These are phyloP conservation scores for Anthonomus grandis DNA, from an alignment of 1,140 invertebrate species.

Conservation along the genomic window DNA sequence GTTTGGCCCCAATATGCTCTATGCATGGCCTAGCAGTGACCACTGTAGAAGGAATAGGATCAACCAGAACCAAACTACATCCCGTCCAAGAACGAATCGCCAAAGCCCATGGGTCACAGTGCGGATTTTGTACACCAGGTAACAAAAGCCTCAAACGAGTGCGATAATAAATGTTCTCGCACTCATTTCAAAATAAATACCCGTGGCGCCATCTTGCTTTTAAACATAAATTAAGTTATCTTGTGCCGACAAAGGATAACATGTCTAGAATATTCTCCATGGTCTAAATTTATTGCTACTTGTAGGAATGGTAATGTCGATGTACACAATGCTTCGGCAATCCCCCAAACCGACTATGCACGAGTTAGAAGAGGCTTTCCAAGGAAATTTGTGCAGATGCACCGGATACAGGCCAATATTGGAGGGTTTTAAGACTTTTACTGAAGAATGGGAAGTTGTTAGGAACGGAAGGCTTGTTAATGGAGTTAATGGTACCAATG, in stretches of 20 bases:
- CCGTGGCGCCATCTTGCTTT: too few relatives aligned
- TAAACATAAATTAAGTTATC: too few relatives aligned
- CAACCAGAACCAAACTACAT: slow-evolving; percentile 67
- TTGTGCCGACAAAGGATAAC: too few relatives aligned
- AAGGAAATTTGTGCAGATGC: slow-evolving; percentile 88
- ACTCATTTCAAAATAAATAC: too few relatives aligned
- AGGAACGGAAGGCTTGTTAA: slow-evolving; percentile 28
- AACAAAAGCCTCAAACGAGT: background rate
- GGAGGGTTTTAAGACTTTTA: slow-evolving; percentile 81
- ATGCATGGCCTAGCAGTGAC: slow-evolving; percentile 83
- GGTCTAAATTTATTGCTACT: too few relatives aligned
- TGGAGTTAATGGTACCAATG: slow-evolving; percentile 35
- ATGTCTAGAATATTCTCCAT: too few relatives aligned
- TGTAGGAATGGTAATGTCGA: slow-evolving; percentile 84
- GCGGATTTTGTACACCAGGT: slow-evolving; percentile 85
- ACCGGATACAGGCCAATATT: slow-evolving; percentile 89
- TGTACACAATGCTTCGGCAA: slow-evolving; percentile 79
- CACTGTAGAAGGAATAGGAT: slow-evolving; percentile 86
- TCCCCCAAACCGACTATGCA: slow-evolving; percentile 61
- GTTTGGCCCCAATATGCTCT: slow-evolving; percentile 77
- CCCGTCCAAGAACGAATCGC: slow-evolving; percentile 84
- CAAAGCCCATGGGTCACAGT: slow-evolving; percentile 85
- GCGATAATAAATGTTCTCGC: background rate
- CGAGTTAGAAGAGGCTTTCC: slow-evolving; percentile 79
- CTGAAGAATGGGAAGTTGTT: slow-evolving; percentile 68